Base-by-base conservation (phyloP, 2,888 invertebrate genomes). In the Sarcophaga subvicina region DNA sequence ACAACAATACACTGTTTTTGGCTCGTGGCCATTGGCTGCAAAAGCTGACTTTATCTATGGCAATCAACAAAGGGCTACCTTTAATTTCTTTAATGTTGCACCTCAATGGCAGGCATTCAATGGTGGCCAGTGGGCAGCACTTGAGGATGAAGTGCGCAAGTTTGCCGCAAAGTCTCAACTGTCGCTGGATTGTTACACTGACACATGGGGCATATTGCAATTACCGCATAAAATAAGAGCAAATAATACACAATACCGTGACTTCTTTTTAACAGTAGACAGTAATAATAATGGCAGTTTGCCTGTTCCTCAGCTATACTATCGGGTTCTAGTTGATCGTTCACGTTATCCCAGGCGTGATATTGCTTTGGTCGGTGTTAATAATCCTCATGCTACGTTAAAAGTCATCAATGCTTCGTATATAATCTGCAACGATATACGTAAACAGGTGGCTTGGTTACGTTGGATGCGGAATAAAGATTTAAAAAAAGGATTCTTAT, bases 51-150 rank as follows among this genome's bases (percentile, higher is more conserved):
- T 94, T 88, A 93, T 95, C 73, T 95, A 93, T 90, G 94, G 92
- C 20, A 90, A 92, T 4, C 94, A 95, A 85, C 95, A 95, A 88
- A 91, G 92, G 17, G 93, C 94, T 6, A 94, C 94, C 4, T 95
- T 94, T 89, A 94, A 94, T 89, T 95, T 94, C 89, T 91, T 95
- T 11, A 95, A 95, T 89, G 94, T 91, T 0, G 94, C 94, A 1
- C 95, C 95, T 0, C 95, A 95, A 88, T 95, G 95, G 95, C 94
- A 94, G 89, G 93, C 92, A 3, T 95, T 95, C 89, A 96, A 96
- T 89, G 94, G 92, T 0, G 94, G 94, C 14, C 95, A 95, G 88
- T 96, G 96, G 95, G 91, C 93, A 66, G 88, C 89, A 1, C 90
- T 95, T 22, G 95, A 96, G 91, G 89, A 89, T 5, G 92, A 92